Evolutionary conservation across 2,888 invertebrate species (phyloP).

Genomic region (Mythimna lalbum): DNA sequence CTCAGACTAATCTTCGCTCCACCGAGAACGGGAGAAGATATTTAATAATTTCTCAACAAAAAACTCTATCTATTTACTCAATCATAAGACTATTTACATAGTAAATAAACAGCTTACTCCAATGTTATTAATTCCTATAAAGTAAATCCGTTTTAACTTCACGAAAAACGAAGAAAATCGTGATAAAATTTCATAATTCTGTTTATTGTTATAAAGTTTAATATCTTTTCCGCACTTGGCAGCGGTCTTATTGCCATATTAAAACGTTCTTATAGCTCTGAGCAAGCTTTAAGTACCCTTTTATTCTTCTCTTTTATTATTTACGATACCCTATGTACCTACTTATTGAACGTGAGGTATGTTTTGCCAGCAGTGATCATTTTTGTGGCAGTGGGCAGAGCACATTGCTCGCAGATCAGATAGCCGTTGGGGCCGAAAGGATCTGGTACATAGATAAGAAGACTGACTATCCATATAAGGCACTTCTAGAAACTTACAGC

Average conservation of each 20-base stretch:
- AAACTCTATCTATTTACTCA: too few species aligned
- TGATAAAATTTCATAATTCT: slow-evolving; percentile 47
- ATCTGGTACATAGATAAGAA: too few species aligned
- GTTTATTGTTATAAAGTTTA: slow-evolving; percentile 47
- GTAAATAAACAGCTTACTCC: background rate
- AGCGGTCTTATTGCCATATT: slow-evolving; percentile 47
- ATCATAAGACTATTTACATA: too few species aligned
- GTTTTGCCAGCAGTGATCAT: background rate
- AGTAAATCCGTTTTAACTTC: slow-evolving; percentile 2
- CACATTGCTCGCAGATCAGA: too few species aligned
- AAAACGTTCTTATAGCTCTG: slow-evolving; percentile 47
- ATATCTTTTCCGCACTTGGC: slow-evolving; percentile 40
- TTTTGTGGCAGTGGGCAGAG: background rate
- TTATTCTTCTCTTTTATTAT: slow-evolving; percentile 49
- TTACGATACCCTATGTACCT: slow-evolving; percentile 21
- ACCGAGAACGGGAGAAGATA: too few species aligned
- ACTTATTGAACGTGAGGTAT: slow-evolving; percentile 5
- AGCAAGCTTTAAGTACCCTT: slow-evolving; percentile 46
- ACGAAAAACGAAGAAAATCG: slow-evolving; percentile 3
- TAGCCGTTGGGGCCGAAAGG: too few species aligned
- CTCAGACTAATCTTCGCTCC: too few species aligned
- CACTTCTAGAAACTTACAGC: too few species aligned
- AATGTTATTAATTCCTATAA: background rate
- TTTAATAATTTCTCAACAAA: too few species aligned
- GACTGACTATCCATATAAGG: too few species aligned